Base-by-base conservation (phyloP, 2,797 vertebrate genomes). In the Cyprinella venusta region DNA sequence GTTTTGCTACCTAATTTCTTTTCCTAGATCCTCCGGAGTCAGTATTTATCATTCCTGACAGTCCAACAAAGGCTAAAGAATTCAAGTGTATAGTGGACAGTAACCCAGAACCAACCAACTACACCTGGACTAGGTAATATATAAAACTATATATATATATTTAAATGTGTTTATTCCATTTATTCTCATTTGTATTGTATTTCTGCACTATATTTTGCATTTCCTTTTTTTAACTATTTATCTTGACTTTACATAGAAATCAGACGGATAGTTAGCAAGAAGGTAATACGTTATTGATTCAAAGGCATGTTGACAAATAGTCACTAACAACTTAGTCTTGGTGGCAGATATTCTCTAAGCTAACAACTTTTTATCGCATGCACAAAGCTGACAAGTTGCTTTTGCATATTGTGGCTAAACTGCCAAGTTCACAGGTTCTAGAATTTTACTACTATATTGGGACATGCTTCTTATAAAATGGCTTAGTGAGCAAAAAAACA, bases 81-180 rank as follows among this genome's bases (percentile, higher is more conserved):
- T 88, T 92, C 76, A 45, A 81, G 3, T 94, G 92, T 84, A 2
- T 18, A 21, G n/a, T 81, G n/a, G 87, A 90, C 1, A 84, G 89
- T 8, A 90, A 89, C 54, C 93, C 93, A 38, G 19, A 10, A 0
- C 63, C 91, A 42, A 52, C 30, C 6, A 8, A 24, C 6, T 72
- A 88, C 16, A 87, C 21, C 6, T 94, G 93, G 92, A 90, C 2
- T 21, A 92, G 91, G 93, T 93, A 59, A 59, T 19, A 38, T 19
- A 38, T 79, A 40, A 19, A 69, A 30, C 26, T 30, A 30, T 30
- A 30, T 30, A 30, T 30, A 30, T 30, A 30, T 30, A 30, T 30
- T n/a, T n/a, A n/a, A n/a, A n/a, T n/a, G n/a, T n/a, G n/a, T n/a
- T n/a, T n/a, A n/a, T 33, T 2, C 33, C 2, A 15, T 33, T 64